Evolutionary conservation across 2,797 vertebrate species (phyloP).

Genomic region (Sebastes vulpes): DNA sequence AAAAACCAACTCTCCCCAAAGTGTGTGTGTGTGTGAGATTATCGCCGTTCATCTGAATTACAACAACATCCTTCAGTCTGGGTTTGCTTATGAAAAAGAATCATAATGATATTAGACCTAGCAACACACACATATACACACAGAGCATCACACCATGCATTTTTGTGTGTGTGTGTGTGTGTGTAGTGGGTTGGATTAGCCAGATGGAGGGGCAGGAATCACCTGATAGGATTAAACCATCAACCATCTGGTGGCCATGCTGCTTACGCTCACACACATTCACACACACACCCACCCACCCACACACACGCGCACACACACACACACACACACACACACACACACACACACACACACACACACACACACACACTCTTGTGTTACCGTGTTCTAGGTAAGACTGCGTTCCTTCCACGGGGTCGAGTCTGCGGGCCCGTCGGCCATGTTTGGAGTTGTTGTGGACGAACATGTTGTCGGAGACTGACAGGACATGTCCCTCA

Average conservation of each 20-base stretch:
- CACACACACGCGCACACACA: constrained; percentile 25
- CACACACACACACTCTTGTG: constrained; percentile 20
- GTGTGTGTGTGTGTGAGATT: constrained; percentile 34
- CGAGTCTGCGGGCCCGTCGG: constrained; percentile 95
- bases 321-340: constrained; percentile 10
- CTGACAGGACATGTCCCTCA: constrained; percentile 96
- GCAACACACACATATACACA: constrained; percentile 42
- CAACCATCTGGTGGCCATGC: constrained; percentile 92
- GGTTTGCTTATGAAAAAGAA: constrained; percentile 55
- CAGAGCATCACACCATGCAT: constrained; percentile 33
- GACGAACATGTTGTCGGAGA: constrained; percentile 99
- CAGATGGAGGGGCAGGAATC: constrained; percentile 97
- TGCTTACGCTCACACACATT: constrained; percentile 54
- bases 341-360: constrained; percentile 16
- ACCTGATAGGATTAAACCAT: constrained; percentile 99
- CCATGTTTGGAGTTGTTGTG: constrained; percentile 99
- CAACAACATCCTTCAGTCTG: constrained; percentile 46
- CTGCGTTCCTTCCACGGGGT: constrained; percentile 95
- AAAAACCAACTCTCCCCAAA: constrained; percentile 33
- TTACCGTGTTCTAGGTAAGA: constrained; percentile 99
- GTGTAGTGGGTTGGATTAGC: constrained; percentile 91
- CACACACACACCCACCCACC: constrained; percentile 6
- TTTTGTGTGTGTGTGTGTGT: constrained; percentile 17
- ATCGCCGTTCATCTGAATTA: constrained; percentile 59
- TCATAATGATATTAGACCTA: constrained; percentile 65